These are phyloP conservation scores for Anoplophora glabripennis DNA, from an alignment of 1,140 invertebrate genomes.

Conservation along the genomic window DNA sequence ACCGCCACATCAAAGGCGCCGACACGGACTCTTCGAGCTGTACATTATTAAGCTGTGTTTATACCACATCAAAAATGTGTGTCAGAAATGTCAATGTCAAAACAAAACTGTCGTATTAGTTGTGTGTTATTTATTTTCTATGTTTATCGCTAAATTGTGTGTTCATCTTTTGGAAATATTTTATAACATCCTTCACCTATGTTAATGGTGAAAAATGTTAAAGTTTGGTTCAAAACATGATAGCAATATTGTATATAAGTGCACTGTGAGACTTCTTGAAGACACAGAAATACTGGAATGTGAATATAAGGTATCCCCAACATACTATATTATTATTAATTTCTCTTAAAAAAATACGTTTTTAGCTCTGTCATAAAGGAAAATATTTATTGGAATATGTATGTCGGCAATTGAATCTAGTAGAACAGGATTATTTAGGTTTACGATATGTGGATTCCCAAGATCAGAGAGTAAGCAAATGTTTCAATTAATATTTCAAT, in stretches of 20 bases:
- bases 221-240: slow-evolving; percentile 79
- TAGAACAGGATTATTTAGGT: slow-evolving; percentile 97
- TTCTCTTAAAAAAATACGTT: slow-evolving; percentile 26
- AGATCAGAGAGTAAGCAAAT: slow-evolving; percentile 79
- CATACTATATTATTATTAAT: background rate
- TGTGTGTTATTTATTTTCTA: too few species aligned
- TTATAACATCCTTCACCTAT: slow-evolving; percentile 67
- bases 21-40: too few species aligned
- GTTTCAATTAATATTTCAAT: background rate
- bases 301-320: slow-evolving; percentile 83
- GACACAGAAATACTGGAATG: slow-evolving; percentile 93
- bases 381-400: slow-evolving; percentile 91
- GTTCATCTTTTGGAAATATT: slow-evolving; percentile 54
- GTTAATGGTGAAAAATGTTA: slow-evolving; percentile 56
- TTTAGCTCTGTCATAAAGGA: slow-evolving; percentile 89
- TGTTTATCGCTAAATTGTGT: too few species aligned
- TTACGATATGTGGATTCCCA: slow-evolving; percentile 88
- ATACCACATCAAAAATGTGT: too few species aligned
- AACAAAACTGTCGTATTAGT: slow-evolving; percentile 15
- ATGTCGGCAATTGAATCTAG: slow-evolving; percentile 88
- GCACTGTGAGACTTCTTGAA: slow-evolving; percentile 88
- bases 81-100: too few species aligned
- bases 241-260: slow-evolving; percentile 84
- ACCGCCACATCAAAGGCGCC: too few species aligned
- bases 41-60: too few species aligned